phyloP scores from a whole-genome alignment of 1,140 invertebrate genomes.

The Danaus plexippus region DNA sequence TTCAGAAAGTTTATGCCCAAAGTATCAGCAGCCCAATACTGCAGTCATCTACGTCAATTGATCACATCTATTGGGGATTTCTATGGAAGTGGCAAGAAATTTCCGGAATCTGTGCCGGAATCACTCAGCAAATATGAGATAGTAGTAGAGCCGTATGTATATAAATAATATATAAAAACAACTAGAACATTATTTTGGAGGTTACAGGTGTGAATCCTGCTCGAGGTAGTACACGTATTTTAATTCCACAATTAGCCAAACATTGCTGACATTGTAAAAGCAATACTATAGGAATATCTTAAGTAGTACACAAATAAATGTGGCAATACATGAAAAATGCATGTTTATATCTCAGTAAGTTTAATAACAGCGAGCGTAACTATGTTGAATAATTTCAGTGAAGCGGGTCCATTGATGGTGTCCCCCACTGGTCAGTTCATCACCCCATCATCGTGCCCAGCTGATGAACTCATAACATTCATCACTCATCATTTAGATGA shows the following conservation, averaged over 20 bases:
- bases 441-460: slow-evolving; percentile 90
- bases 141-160: slow-evolving; percentile 90
- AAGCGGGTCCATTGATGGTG: slow-evolving; percentile 93
- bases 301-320: no score
- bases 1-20: slow-evolving; percentile 91
- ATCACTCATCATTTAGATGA: slow-evolving; percentile 83
- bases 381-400: slow-evolving; percentile 70
- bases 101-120: slow-evolving; percentile 81
- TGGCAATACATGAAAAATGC: no score
- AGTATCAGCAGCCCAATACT: slow-evolving; percentile 86
- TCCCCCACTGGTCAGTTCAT: slow-evolving; percentile 94
- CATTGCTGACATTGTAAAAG: no score
- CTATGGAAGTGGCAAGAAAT: slow-evolving; percentile 75
- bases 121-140: slow-evolving; percentile 83
- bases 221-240: no score
- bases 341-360: no score
- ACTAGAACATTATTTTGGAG: no score
- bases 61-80: slow-evolving; percentile 89
- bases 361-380: no score
- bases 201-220: no score
- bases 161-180: no score
- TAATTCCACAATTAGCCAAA: no score
- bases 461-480: slow-evolving; percentile 86
- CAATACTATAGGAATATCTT: no score
- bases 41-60: slow-evolving; percentile 84